Conservation (phyloP, 2,888 invertebrate genomes). For the Yponomeuta plumbellus region DNA sequence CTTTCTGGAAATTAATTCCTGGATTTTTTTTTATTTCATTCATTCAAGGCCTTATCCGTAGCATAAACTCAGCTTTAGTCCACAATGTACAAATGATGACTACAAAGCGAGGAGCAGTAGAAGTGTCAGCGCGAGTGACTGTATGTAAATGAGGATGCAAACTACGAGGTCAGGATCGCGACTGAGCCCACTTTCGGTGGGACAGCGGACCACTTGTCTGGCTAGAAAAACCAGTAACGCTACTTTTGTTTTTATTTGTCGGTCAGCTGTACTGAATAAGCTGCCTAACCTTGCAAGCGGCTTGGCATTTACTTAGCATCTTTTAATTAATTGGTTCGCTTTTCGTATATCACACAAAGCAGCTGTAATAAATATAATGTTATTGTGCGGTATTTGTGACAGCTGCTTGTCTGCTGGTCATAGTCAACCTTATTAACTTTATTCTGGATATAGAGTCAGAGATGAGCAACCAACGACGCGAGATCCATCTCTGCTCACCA, state of each 20-base stretch:
- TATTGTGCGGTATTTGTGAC: neutral
- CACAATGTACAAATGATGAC: no score
- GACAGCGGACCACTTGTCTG: constrained; percentile 47
- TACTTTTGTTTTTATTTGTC: constrained; percentile 67
- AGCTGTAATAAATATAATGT: neutral
- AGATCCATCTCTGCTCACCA: no score
- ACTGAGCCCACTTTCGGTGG: constrained; percentile 43
- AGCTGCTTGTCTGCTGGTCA: no score
- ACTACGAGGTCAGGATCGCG: constrained; percentile 56
- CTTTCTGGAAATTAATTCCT: no score
- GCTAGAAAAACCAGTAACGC: constrained; percentile 64
- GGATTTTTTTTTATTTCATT: no score
- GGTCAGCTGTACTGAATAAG: constrained; percentile 24
- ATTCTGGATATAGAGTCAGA: no score
- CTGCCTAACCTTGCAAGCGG: neutral
- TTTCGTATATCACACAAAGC: neutral
- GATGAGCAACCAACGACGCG: no score
- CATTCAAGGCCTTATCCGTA: no score
- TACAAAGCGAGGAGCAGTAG: no score
- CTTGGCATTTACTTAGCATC: neutral
- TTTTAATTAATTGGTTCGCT: neutral
- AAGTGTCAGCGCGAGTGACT: neutral
- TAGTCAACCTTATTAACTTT: no score
- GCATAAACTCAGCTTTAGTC: no score
- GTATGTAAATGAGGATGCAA: constrained; percentile 26